Percentiles rank a stretch among this genome's conserved stretches.
These are phyloP conservation scores for Seriola dumerili DNA, from an alignment of 2,113 vertebrate species.

Conservation along the genomic window DNA sequence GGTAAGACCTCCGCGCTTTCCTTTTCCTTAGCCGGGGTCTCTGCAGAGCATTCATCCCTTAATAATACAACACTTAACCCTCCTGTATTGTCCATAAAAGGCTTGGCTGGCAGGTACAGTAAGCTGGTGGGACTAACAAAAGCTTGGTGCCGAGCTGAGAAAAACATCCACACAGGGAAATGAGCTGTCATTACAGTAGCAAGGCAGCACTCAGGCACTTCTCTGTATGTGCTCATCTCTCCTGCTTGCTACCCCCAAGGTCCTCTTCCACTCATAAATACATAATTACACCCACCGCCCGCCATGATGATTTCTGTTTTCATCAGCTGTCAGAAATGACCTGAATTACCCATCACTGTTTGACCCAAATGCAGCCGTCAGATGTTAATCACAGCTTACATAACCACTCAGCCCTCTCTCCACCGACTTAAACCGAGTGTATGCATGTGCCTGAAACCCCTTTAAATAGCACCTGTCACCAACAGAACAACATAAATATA, in stretches of 20 bases:
- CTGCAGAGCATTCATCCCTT: conserved; percentile 74
- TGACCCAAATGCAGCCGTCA: conserved; percentile 84
- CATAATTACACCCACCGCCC: conserved; percentile 80
- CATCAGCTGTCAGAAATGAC: conserved; percentile 87
- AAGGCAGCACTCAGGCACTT: conserved; percentile 58
- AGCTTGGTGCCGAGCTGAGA: conserved; percentile 57
- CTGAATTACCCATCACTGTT: conserved; percentile 84
- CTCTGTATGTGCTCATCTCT: conserved; percentile 66
- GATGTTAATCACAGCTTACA: conserved; percentile 84
- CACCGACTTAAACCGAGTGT: conserved; percentile 44
- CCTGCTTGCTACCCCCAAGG: conserved; percentile 77
- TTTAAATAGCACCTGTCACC: conserved; percentile 73
- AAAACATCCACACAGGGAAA: conserved; percentile 79
- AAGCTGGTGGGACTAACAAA: conserved; percentile 74
- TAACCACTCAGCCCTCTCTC: conserved; percentile 73
- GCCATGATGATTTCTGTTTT: conserved; percentile 83
- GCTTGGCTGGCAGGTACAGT: conserved; percentile 76
- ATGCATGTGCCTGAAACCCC: conserved; percentile 22
- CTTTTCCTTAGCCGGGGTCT: conserved; percentile 51
- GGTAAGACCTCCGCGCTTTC: conserved; percentile 71
- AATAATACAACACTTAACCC: conserved; percentile 82
- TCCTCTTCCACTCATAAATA: conserved; percentile 85
- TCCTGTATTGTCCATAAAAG: conserved; percentile 73
- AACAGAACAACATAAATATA: conserved; percentile 41
- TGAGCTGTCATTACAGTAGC: conserved; percentile 81